A percentile compares a stretch with the other conserved stretches of the same genome.
Conservation (phyloP, 1,140 invertebrate genomes). For the Caenorhabditis elegans region WBcel235 BX284602.5:205001-205500, state of each 20-base stretch:
- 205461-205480: constrained; percentile 59
- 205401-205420: constrained; percentile 62
- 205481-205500: constrained; percentile 58
- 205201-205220: constrained; percentile 6
- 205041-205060: not conserved
- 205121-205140: not conserved
- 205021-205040: too few relatives aligned
- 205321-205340: not conserved
- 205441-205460: constrained; percentile 61
- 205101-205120: constrained; percentile 1
- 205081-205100: not conserved
- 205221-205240: not conserved
- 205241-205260: not conserved
- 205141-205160: not conserved
- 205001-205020: too few relatives aligned
- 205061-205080: not conserved
- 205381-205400: not conserved
- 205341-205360: not conserved
- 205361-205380: not conserved
- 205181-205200: not conserved
- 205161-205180: constrained; percentile 25
- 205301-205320: constrained; percentile 7
- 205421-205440: constrained; percentile 57
- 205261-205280: not conserved
- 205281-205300: not conserved